phyloP scores from a whole-genome alignment of 2,888 invertebrate species.

The Pristionchus arcanus region DNA sequence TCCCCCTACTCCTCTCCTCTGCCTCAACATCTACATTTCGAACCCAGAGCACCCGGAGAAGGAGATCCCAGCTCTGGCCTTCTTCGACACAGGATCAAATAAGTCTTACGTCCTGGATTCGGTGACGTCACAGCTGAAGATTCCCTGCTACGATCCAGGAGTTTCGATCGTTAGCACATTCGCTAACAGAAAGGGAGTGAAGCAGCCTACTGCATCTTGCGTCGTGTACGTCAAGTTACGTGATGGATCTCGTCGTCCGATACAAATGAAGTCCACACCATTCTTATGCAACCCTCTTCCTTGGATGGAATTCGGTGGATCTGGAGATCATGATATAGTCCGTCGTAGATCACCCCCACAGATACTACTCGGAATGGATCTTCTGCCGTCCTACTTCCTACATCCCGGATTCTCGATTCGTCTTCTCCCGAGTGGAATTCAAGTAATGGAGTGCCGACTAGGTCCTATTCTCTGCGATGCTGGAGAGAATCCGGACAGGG shows the following conservation, averaged over 20 bases:
- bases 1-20: neutral
- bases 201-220: neutral
- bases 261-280: neutral
- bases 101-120: neutral
- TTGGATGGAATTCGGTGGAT: slow-evolving; percentile 15
- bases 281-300: neutral
- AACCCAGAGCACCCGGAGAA: neutral
- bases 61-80: neutral
- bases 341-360: neutral
- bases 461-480: neutral
- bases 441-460: neutral
- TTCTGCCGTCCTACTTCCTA: neutral
- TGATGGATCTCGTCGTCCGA: neutral
- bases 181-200: neutral
- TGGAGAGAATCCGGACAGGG: neutral
- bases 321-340: neutral
- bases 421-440: neutral
- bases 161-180: neutral
- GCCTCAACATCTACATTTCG: neutral
- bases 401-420: slow-evolving; percentile 1
- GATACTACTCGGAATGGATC: slow-evolving; percentile 30
- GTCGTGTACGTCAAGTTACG: neutral
- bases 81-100: neutral
- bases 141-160: neutral
- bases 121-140: neutral